phyloP scores from a whole-genome alignment of 1,140 invertebrate genomes.

The Stenopsyche tienmushanensis region DNA sequence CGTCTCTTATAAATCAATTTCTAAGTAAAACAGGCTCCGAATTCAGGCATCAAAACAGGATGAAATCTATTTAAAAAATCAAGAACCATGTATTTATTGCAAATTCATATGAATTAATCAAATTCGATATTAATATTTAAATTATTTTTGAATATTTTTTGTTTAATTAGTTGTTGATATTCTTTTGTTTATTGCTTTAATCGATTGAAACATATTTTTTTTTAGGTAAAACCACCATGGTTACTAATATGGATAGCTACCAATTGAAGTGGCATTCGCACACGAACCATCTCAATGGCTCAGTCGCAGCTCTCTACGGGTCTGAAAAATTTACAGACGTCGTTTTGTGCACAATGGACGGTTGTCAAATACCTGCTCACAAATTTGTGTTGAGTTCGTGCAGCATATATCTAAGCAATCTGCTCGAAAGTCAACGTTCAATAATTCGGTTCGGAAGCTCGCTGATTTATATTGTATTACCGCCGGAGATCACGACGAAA shows the following conservation, averaged over 20 bases:
- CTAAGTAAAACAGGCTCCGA: too few relatives aligned
- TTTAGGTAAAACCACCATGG: too few relatives aligned
- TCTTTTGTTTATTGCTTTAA: too few relatives aligned
- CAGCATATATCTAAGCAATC: slow-evolving; percentile 58
- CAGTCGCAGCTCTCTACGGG: slow-evolving; percentile 73
- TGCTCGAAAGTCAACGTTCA: slow-evolving; percentile 58
- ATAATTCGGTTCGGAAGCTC: slow-evolving; percentile 56
- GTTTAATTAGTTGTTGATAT: too few relatives aligned
- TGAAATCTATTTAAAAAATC: too few relatives aligned
- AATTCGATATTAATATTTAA: too few relatives aligned
- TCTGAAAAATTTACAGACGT: slow-evolving; percentile 84
- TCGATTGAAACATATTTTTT: too few relatives aligned
- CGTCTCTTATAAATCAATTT: too few relatives aligned
- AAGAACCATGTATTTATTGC: too few relatives aligned
- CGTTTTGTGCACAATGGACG: slow-evolving; percentile 76
- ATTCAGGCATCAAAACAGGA: too few relatives aligned
- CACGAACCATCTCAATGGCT: slow-evolving; percentile 74
- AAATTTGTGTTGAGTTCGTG: slow-evolving; percentile 84
- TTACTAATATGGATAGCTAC: slow-evolving; percentile 66
- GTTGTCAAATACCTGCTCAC: slow-evolving; percentile 79
- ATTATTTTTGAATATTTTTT: too few relatives aligned
- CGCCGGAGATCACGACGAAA: slow-evolving; percentile 75
- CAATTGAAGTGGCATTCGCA: slow-evolving; percentile 86
- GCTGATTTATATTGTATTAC: slow-evolving; percentile 73
- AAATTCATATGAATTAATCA: too few relatives aligned